Conservation (phyloP, 1,140 invertebrate species). For the Parapsyche elsis region DNA sequence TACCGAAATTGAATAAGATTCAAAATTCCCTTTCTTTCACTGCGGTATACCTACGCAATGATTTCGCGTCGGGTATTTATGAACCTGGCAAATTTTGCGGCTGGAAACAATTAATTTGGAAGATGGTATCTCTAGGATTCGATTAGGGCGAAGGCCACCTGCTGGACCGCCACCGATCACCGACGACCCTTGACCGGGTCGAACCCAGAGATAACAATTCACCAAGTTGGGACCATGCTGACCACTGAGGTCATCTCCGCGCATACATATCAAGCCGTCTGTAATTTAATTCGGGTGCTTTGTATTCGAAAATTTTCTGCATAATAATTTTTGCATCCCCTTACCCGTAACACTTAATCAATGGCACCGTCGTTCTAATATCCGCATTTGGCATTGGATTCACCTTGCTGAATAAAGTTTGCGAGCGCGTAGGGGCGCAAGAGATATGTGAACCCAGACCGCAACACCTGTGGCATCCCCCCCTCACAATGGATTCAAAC, state of each 20-base stretch:
- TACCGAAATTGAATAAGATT: too few species aligned
- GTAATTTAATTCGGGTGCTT: not conserved
- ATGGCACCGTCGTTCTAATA: conserved; percentile 16
- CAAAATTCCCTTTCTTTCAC: too few species aligned
- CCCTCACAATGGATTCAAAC: not conserved
- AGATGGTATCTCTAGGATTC: conserved; percentile 7
- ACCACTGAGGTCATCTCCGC: conserved; percentile 45
- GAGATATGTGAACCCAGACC: conserved; percentile 12
- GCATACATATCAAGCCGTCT: conserved; percentile 38
- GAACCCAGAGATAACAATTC: conserved; percentile 52
- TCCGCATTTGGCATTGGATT: conserved; percentile 30
- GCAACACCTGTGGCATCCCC: conserved; percentile 37
- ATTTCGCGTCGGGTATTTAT: not conserved
- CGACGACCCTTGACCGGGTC: conserved; percentile 34
- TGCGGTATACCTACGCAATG: not conserved
- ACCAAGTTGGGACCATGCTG: conserved; percentile 52
- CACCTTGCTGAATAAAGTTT: conserved; percentile 15
- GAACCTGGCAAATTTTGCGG: not conserved
- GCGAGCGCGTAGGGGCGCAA: not conserved
- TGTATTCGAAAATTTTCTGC: not conserved
- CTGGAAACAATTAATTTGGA: not conserved
- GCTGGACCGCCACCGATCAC: conserved; percentile 33
- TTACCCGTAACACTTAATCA: too few species aligned
- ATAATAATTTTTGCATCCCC: too few species aligned
- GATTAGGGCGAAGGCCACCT: conserved; percentile 36